A percentile compares a stretch with the other conserved stretches of the same genome.
Conservation (phyloP, 2,888 invertebrate species). For the Uloborus plumipes region DNA sequence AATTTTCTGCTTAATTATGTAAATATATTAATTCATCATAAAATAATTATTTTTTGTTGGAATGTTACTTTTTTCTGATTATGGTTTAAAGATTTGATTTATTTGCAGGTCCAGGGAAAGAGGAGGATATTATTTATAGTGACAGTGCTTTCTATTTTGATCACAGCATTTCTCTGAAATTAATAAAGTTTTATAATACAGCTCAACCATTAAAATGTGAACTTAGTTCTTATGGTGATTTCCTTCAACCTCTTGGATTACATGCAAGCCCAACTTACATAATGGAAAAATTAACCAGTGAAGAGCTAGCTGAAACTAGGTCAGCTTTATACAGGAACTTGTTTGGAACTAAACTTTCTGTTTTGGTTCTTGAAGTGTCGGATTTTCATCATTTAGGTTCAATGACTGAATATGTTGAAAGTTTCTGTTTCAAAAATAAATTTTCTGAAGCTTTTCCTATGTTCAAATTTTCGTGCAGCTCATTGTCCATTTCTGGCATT, state of each 20-base stretch:
- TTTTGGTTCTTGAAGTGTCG: slow-evolving; percentile 71
- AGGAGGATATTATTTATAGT: slow-evolving; percentile 70
- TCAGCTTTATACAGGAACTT: slow-evolving; percentile 69
- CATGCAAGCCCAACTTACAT: slow-evolving; percentile 69
- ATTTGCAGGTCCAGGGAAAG: slow-evolving; percentile 62
- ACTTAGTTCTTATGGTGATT: slow-evolving; percentile 74
- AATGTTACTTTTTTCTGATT: too few species aligned
- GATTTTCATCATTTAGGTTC: slow-evolving; percentile 73
- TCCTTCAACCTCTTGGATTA: slow-evolving; percentile 72
- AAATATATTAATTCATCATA: too few species aligned
- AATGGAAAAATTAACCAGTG: slow-evolving; percentile 69
- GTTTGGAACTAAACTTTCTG: slow-evolving; percentile 68
- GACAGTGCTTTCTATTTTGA: slow-evolving; percentile 73
- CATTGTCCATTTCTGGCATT: slow-evolving; percentile 13
- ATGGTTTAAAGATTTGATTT: background rate
- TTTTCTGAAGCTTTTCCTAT: slow-evolving; percentile 53
- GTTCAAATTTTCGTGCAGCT: slow-evolving; percentile 14
- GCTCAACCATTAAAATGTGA: slow-evolving; percentile 71
- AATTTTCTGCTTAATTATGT: too few species aligned
- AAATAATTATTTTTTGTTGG: too few species aligned
- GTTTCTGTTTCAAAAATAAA: slow-evolving; percentile 57
- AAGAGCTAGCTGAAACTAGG: slow-evolving; percentile 68
- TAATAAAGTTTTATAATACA: slow-evolving; percentile 69
- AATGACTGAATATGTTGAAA: slow-evolving; percentile 68
- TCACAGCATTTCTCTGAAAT: slow-evolving; percentile 69